Evolutionary conservation across 2,113 vertebrate genomes (phyloP), one percentile per base, ranked within the genome.

Genomic region (Halichoerus grypus): DNA sequence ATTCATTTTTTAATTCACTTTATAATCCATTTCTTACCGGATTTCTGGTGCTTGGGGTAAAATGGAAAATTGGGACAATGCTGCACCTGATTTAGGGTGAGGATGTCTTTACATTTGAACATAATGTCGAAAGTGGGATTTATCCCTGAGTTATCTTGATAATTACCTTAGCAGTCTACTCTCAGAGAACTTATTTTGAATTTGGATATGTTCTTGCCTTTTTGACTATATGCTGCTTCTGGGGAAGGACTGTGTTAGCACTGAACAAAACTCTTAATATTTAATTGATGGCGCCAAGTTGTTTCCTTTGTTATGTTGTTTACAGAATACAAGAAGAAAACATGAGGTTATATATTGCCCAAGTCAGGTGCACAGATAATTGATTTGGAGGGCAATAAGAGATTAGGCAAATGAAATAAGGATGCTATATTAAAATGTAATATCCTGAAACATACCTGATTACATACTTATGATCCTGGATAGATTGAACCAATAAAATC

Each of bases 321-420:
- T 97, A 91, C 46, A 88, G 97, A 86, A 97, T 26, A 72, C 39
- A 51, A 39, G 96, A 93, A 77, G 82, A 96, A 98, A 98, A 97
- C 46, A 90, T 28, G 59, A 36, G 42, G 5, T 80, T 97, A 89
- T 97, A 31, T 91, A 92, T 98, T 97, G 74, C 95, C 96, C 80
- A 97, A 95, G 67, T 65, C 89, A 98, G 97, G 90, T 74, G 53
- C 76, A 97, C 81, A 96, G 94, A 83, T 97, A 97, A 94, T 67
- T 36, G 49, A 92, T 69, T 49, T 96, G 95, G n/a, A 96, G 91
- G 94, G 94, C 95, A 98, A 74, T 97, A 96, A 97, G 42, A 96
- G 33, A 94, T 77, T 91, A 97, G 57, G 39, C 80, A 98, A 98
- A 98, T 96, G 98, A 98, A 98, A 97, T 91, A 95, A 97, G 89